Conservation (phyloP, 1,140 invertebrate species). For the Piezodorus guildinii region DNA sequence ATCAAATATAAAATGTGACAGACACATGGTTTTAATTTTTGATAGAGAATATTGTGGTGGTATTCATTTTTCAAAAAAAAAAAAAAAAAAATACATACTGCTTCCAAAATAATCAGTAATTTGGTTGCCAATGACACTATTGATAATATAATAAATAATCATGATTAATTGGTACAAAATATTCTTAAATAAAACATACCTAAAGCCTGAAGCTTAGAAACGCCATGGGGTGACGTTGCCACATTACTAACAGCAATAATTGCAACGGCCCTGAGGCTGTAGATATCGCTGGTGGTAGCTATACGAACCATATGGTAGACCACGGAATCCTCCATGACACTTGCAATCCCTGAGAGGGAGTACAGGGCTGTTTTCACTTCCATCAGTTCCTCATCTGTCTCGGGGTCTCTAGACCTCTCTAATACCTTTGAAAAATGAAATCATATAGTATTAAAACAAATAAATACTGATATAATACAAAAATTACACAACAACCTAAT, state of each 20-base stretch:
- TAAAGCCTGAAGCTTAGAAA: slow-evolving; percentile 55
- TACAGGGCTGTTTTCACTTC: slow-evolving; percentile 81
- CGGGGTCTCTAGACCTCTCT: slow-evolving; percentile 32
- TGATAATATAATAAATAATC: too few species aligned
- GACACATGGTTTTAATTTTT: too few species aligned
- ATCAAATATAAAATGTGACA: too few species aligned
- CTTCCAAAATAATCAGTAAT: too few species aligned
- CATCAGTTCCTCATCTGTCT: slow-evolving; percentile 50
- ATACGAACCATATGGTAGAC: slow-evolving; percentile 45
- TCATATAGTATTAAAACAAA: too few species aligned
- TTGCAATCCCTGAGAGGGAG: slow-evolving; percentile 43
- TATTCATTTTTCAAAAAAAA: too few species aligned
- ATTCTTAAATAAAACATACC: slow-evolving; percentile 36
- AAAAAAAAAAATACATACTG: too few species aligned
- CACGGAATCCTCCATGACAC: slow-evolving; percentile 14
- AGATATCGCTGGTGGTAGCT: slow-evolving; percentile 65
- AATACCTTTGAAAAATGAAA: slow-evolving; percentile 6
- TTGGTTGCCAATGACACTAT: too few species aligned
- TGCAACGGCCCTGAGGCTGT: slow-evolving; percentile 77
- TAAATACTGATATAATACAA: too few species aligned
- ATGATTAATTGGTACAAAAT: too few species aligned
- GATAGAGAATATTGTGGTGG: too few species aligned
- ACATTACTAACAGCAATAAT: slow-evolving; percentile 78
- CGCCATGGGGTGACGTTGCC: slow-evolving; percentile 67
- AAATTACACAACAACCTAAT: too few species aligned